Evolutionary conservation across 2,888 invertebrate genomes (phyloP).

Genomic region (Drosophila gaucha): DNA sequence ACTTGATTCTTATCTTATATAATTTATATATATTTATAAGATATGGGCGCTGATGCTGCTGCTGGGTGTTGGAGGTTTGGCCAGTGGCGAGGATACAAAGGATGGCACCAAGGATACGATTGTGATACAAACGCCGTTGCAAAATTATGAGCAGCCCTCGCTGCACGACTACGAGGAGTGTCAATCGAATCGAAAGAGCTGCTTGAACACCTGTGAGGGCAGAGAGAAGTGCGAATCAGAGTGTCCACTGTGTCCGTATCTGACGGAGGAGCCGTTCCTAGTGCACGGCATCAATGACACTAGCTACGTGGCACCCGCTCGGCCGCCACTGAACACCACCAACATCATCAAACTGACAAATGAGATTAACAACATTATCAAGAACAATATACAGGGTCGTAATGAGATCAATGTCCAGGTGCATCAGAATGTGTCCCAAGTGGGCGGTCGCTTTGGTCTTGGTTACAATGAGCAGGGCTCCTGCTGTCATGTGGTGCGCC

Average conservation of each 20-base stretch:
- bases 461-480: slow-evolving; percentile 81
- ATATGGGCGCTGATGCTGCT: slow-evolving; percentile 11
- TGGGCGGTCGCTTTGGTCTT: slow-evolving; percentile 82
- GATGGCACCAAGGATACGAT: slow-evolving; percentile 50
- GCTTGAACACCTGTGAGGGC: slow-evolving; percentile 55
- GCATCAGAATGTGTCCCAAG: slow-evolving; percentile 76
- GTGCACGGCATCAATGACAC: slow-evolving; percentile 82
- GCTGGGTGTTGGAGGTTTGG: slow-evolving; percentile 14
- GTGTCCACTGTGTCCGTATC: slow-evolving; percentile 78
- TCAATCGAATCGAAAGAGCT: slow-evolving; percentile 61
- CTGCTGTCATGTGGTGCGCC: slow-evolving; percentile 79
- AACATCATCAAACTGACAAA: slow-evolving; percentile 80
- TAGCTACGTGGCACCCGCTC: slow-evolving; percentile 40
- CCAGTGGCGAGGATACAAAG: slow-evolving; percentile 5
- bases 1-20: slow-evolving; percentile 27
- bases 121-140: slow-evolving; percentile 74
- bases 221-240: slow-evolving; percentile 45
- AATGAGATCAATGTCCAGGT: slow-evolving; percentile 79
- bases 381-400: slow-evolving; percentile 69
- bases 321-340: slow-evolving; percentile 69
- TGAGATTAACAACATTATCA: slow-evolving; percentile 79
- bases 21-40: slow-evolving; percentile 10
- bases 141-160: slow-evolving; percentile 78
- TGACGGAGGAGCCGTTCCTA: slow-evolving; percentile 70
- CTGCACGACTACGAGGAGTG: slow-evolving; percentile 76